These are phyloP conservation scores for Tetragonula clypearis DNA, from an alignment of 1,140 invertebrate species.

Conservation along the genomic window DNA sequence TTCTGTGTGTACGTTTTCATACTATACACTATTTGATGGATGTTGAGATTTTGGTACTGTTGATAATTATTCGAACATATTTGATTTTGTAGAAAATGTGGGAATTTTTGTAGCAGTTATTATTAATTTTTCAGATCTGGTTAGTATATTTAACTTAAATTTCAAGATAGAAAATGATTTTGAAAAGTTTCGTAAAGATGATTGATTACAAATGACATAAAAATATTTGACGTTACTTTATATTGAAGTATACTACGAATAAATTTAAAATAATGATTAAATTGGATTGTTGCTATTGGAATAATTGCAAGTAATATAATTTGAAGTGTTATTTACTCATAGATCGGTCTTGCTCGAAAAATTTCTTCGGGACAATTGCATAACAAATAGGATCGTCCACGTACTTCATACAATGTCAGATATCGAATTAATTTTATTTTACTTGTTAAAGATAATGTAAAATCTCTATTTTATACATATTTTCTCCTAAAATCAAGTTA, in stretches of 20 bases:
- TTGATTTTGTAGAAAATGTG: background rate
- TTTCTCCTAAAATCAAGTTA: background rate
- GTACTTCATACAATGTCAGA: slow-evolving; percentile 31
- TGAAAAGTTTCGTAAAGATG: background rate
- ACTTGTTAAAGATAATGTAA: background rate
- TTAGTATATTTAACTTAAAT: background rate
- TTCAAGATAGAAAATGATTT: background rate
- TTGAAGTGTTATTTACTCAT: background rate
- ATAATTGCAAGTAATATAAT: background rate
- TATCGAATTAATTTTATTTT: slow-evolving; percentile 19
- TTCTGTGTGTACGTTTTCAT: background rate
- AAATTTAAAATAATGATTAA: background rate
- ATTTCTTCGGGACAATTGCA: background rate
- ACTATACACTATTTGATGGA: no score
- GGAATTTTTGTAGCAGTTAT: background rate
- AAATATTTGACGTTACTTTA: no score
- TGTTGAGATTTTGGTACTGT: background rate
- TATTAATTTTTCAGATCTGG: background rate
- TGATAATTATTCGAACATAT: background rate
- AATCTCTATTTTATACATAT: slow-evolving; percentile 33
- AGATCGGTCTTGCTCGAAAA: background rate
- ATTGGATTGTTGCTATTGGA: background rate
- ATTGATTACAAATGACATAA: background rate
- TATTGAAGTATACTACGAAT: background rate
- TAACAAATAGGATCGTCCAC: slow-evolving; percentile 33